Evolutionary conservation across 2,888 invertebrate species (phyloP), one percentile per base, ranked within the genome.

Genomic region (Amphipyra tragopoginis): DNA sequence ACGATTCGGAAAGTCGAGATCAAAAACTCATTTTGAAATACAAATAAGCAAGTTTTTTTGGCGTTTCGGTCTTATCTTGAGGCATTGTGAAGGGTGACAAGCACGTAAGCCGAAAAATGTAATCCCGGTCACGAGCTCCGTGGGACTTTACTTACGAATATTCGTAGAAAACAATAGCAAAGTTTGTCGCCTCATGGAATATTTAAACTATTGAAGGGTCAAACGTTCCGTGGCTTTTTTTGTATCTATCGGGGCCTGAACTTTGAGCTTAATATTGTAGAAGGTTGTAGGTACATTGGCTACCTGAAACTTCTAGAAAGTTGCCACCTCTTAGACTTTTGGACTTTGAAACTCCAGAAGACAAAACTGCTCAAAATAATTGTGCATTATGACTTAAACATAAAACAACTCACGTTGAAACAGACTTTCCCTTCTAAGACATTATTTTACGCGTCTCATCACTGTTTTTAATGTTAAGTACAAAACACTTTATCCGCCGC

Each of bases 101-200:
- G 78, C 79, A 81, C 68, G 77, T 89, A 90, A 91, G 88, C 88
- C 84, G 82, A 88, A 90, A 89, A 89, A 87, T 85, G 82, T 89
- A 89, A 90, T 87, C 88, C 84, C 62, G 71, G 84, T 81, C 90
- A 91, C 90, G 90, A 85, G 83, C 86, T 84, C 80, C 50, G 70
- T 72, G 63, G 72, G 81, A 83, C 74, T 83, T 77, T 61, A 71
- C 78, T 75, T 80, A 80, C 84, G 77, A 82, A 81, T 79, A 78
- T 80, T 77, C 66, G 72, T 70, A 65, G 75, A 74, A 79, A 81
- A 81, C 80, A 81, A 82, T 77, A 82, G 70, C 58, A 79, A 76
- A 79, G 74, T 75, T 72, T 47, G 65, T 58, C 63, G 65, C 54
- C 72, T 70, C 72, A 62, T 77, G 54, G 57, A 73, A 77, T 77